Evolutionary conservation across 2,888 invertebrate species (phyloP).

Genomic region (Poecilus cupreus): DNA sequence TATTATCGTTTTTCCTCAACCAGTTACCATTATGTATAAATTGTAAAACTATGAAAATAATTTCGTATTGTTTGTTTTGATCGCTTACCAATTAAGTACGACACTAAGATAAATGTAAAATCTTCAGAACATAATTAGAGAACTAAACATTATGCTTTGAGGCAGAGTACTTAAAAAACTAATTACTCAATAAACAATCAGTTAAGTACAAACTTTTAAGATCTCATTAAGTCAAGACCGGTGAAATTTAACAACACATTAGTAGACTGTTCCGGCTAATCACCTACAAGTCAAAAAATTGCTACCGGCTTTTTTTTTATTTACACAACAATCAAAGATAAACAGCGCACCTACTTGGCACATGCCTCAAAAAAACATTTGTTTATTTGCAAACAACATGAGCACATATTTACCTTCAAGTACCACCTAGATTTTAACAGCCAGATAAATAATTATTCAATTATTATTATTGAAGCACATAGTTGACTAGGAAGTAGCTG

Average conservation of each 20-base stretch:
- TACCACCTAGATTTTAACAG: background rate
- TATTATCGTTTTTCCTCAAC: too few relatives aligned
- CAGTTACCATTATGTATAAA: too few relatives aligned
- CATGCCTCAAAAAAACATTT: constrained; percentile 20
- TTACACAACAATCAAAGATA: constrained; percentile 6
- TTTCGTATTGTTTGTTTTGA: too few relatives aligned
- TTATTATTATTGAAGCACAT: too few relatives aligned
- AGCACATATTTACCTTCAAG: background rate
- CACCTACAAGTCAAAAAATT: background rate
- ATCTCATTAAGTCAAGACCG: background rate
- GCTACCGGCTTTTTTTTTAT: constrained; percentile 7
- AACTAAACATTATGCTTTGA: background rate
- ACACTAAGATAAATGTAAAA: too few relatives aligned
- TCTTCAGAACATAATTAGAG: too few relatives aligned
- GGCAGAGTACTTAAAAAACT: background rate
- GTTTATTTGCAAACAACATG: constrained; percentile 29
- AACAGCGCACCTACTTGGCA: constrained; percentile 29
- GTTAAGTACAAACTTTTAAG: background rate
- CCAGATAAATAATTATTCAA: background rate
- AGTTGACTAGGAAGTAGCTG: too few relatives aligned
- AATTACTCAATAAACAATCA: background rate
- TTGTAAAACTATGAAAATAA: too few relatives aligned
- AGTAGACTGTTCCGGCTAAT: background rate
- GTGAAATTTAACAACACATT: background rate
- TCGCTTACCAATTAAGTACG: background rate